phyloP scores from a whole-genome alignment of 2,888 invertebrate species.

The Agriopis marginaria region DNA sequence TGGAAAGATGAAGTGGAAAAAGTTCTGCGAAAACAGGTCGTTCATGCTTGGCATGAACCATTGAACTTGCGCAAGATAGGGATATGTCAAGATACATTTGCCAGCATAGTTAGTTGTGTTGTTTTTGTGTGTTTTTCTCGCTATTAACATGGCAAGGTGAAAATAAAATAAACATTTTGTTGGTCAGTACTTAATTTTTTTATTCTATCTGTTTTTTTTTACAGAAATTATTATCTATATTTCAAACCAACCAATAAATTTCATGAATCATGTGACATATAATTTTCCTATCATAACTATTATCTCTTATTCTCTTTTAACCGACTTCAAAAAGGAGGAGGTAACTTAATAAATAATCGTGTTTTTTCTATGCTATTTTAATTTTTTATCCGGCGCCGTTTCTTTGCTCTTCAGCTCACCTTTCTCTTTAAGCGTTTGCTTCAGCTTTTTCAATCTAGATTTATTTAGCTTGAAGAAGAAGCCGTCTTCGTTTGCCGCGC shows the following conservation, averaged over 20 bases:
- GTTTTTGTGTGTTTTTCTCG: no score
- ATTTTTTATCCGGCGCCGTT: neutral
- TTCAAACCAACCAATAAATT: neutral
- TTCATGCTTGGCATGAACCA: no score
- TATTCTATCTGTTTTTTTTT: neutral
- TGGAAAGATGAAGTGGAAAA: no score
- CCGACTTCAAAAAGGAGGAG: no score
- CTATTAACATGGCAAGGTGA: no score
- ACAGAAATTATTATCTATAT: neutral
- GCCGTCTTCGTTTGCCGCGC: conserved; percentile 33
- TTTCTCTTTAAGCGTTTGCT: conserved; percentile 31
- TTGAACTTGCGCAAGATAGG: no score
- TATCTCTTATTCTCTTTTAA: neutral
- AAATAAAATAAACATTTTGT: neutral
- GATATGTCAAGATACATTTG: no score
- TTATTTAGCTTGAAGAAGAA: conserved; percentile 39
- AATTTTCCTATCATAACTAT: no score
- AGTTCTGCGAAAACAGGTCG: no score
- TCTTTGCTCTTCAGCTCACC: conserved; percentile 9
- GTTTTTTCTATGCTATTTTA: neutral
- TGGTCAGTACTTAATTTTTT: neutral
- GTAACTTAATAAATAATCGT: neutral
- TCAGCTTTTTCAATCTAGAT: conserved; percentile 34
- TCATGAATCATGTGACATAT: neutral
- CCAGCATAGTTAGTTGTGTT: no score